Evolutionary conservation across 2,113 vertebrate genomes (phyloP).

Genomic region (Indicator maculatus): DNA sequence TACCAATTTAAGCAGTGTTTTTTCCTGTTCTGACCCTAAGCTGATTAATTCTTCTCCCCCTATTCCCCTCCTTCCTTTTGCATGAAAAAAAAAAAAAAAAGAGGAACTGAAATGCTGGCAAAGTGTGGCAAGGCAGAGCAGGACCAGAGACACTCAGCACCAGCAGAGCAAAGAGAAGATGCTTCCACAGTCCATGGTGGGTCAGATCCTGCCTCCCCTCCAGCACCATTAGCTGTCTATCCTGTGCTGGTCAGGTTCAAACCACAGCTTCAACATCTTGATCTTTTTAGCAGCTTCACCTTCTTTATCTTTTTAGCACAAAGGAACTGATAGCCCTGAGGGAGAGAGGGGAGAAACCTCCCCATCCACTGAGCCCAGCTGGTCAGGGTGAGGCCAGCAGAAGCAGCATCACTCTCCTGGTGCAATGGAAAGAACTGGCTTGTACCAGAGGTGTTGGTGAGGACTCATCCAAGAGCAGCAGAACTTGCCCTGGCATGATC

Average conservation of each 20-base stretch:
- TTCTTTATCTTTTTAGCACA: not conserved
- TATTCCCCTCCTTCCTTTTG: not conserved
- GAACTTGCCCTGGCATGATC: not conserved
- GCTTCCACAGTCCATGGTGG: not conserved
- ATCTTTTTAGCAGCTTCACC: not conserved
- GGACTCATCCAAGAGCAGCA: not conserved
- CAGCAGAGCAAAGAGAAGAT: not conserved
- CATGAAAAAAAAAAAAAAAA: not conserved
- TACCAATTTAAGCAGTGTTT: slow-evolving; percentile 56
- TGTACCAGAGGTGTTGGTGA: not conserved
- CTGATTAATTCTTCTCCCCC: slow-evolving; percentile 35
- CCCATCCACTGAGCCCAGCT: accelerated
- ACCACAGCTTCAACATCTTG: not conserved
- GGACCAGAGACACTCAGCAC: not conserved
- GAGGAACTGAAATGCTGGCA: not conserved
- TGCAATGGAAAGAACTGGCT: not conserved
- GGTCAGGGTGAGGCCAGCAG: not conserved
- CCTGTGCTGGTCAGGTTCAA: not conserved
- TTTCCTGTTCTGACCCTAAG: slow-evolving; percentile 60
- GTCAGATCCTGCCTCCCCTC: accelerated
- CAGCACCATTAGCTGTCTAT: not conserved
- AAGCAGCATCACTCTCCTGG: not conserved
- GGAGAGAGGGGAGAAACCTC: not conserved
- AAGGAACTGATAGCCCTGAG: not conserved
- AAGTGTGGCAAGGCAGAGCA: not conserved